A percentile compares a stretch with the other conserved stretches of the same genome.
Evolutionary conservation across 2,888 invertebrate genomes (phyloP).

Genomic region (Caenorhabditis sp.): DNA sequence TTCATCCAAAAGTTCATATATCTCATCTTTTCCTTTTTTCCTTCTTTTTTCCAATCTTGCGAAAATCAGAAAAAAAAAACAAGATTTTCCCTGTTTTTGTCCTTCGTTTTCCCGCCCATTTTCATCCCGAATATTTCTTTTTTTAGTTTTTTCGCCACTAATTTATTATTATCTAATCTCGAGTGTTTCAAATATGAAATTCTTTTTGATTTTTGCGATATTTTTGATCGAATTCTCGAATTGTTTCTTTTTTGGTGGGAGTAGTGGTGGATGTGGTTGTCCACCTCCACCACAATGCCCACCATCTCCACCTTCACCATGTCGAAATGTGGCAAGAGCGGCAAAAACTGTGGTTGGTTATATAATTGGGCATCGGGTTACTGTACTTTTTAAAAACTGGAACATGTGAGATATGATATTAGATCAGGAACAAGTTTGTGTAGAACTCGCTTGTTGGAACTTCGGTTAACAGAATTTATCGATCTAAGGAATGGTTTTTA

Average conservation of each 20-base stretch:
- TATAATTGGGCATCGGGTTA: no score
- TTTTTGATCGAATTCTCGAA: slow-evolving; percentile 13
- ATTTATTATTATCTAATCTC: background rate
- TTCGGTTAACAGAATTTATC: no score
- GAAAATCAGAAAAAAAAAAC: background rate
- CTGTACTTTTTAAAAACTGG: no score
- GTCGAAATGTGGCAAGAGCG: background rate
- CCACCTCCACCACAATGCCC: background rate
- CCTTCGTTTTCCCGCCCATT: background rate
- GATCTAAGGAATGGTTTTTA: no score
- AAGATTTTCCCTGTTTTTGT: background rate
- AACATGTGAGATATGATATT: no score
- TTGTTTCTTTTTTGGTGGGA: background rate
- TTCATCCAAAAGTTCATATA: no score
- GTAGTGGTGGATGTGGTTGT: background rate
- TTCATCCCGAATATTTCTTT: background rate
- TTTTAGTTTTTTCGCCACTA: background rate
- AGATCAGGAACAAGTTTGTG: no score
- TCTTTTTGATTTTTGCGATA: background rate
- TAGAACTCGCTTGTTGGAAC: no score
- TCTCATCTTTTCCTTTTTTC: no score
- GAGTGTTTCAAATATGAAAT: background rate
- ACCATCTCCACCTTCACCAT: background rate
- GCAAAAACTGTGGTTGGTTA: background rate
- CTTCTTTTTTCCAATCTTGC: no score